These are phyloP conservation scores for Cheirogaleus medius DNA, from an alignment of 2,113 vertebrate species.

Conservation along the genomic window DNA sequence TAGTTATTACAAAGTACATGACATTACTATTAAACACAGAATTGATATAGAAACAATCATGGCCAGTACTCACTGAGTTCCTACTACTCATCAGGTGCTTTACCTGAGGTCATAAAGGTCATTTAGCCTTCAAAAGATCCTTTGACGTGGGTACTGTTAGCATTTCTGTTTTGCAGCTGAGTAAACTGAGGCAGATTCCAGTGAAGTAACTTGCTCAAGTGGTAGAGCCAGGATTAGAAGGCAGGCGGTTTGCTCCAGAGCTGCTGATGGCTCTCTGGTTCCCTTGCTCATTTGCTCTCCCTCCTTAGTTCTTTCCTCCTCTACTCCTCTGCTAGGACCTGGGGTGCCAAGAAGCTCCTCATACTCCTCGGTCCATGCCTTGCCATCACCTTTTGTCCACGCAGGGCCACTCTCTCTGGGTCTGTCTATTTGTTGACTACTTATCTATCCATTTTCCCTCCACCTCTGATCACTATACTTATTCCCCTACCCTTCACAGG, in stretches of 20 bases:
- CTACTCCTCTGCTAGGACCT: neutral
- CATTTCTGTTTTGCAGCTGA: neutral
- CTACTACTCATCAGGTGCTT: neutral
- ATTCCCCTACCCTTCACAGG: neutral
- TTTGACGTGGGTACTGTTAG: neutral
- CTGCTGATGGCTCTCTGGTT: fast-evolving
- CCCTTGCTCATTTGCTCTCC: neutral
- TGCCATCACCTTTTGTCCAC: neutral
- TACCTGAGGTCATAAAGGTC: neutral
- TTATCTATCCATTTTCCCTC: neutral
- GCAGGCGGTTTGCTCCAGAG: neutral
- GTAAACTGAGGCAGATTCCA: neutral
- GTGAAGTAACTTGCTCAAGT: neutral
- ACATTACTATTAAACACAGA: neutral
- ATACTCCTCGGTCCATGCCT: neutral
- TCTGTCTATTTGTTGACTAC: neutral
- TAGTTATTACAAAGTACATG: neutral
- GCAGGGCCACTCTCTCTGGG: neutral
- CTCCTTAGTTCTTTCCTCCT: neutral
- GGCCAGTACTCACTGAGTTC: neutral
- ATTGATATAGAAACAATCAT: neutral
- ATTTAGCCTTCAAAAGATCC: neutral
- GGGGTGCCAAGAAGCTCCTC: fast-evolving
- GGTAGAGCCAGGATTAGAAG: neutral
- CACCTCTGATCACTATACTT: neutral